A percentile compares a stretch with the other conserved stretches of the same genome.
phyloP scores from a whole-genome alignment of 2,797 vertebrate genomes.

The Sebastes kiyomatsui region DNA sequence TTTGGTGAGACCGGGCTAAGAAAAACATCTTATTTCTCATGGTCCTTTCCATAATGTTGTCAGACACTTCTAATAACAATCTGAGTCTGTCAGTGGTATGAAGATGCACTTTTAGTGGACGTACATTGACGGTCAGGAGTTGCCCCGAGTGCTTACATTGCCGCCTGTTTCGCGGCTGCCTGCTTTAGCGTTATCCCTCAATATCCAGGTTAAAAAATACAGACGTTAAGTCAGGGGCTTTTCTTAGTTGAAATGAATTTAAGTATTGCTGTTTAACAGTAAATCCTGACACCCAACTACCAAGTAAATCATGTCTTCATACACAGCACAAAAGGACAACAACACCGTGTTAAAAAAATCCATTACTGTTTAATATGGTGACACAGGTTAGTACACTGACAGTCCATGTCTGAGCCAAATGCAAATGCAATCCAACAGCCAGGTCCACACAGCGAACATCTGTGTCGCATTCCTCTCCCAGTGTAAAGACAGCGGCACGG shows the following conservation, averaged over 20 bases:
- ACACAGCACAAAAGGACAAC: neutral
- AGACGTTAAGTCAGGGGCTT: rapidly evolving
- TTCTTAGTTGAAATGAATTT: neutral
- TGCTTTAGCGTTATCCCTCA: too few species aligned
- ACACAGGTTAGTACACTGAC: slow-evolving; percentile 14
- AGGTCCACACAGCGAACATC: slow-evolving; percentile 50
- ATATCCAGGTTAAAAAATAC: too few species aligned
- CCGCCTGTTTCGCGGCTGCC: rapidly evolving
- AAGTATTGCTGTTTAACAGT: neutral
- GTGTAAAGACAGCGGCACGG: slow-evolving; percentile 50
- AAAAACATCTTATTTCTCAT: too few species aligned
- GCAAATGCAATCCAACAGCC: neutral
- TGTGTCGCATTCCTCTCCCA: slow-evolving; percentile 63
- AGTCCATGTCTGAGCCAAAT: neutral
- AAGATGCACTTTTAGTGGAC: too few species aligned
- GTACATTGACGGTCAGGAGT: too few species aligned
- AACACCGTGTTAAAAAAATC: neutral
- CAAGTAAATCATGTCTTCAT: neutral
- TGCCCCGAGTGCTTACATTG: too few species aligned
- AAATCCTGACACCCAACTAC: neutral
- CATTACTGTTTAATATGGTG: neutral
- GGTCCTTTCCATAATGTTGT: too few species aligned
- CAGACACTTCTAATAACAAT: too few species aligned
- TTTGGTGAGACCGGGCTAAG: too few species aligned
- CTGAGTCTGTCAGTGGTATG: too few species aligned